These are phyloP conservation scores for Actinia equina DNA, from an alignment of 64 coral and sea anemone species.

Conservation along the genomic window DNA sequence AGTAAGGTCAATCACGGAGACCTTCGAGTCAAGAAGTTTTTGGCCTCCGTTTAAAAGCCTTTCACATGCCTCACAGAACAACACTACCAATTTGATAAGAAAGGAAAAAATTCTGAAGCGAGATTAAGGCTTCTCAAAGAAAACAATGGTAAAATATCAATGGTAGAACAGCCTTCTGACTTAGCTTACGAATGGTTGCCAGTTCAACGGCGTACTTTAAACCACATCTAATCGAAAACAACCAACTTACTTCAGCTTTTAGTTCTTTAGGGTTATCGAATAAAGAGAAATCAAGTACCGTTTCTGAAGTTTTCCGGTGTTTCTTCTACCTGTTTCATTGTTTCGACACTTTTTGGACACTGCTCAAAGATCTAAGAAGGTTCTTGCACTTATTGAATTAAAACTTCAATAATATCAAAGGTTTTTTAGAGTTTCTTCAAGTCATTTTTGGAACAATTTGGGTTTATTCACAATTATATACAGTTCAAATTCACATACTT, in stretches of 20 bases:
- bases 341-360: slow-evolving; percentile 7
- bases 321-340: slow-evolving; percentile 10
- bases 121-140: slow-evolving; percentile 19
- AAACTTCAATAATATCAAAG: slow-evolving; percentile 8
- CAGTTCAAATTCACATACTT: slow-evolving; percentile 4
- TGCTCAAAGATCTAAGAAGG: slow-evolving; percentile 11
- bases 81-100: slow-evolving; percentile 28
- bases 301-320: slow-evolving; percentile 17
- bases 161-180: not conserved
- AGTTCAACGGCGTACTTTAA: not conserved
- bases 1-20: not conserved
- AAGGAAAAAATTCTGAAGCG: slow-evolving; percentile 7
- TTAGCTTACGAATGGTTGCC: not conserved
- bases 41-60: not conserved
- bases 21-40: slow-evolving; percentile 6
- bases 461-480: slow-evolving; percentile 25
- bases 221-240: slow-evolving; percentile 13
- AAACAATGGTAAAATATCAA: slow-evolving; percentile 26
- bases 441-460: slow-evolving; percentile 9
- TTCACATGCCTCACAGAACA: slow-evolving; percentile 18
- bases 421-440: not conserved
- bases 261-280: slow-evolving; percentile 6
- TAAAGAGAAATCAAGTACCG: slow-evolving; percentile 28
- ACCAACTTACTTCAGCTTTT: slow-evolving; percentile 12
- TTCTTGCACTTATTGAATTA: slow-evolving; percentile 12